Percentiles rank a stretch among this genome's conserved stretches.
phyloP scores from a whole-genome alignment of 1,140 invertebrate species.

The Drosophila paulistorum region DNA sequence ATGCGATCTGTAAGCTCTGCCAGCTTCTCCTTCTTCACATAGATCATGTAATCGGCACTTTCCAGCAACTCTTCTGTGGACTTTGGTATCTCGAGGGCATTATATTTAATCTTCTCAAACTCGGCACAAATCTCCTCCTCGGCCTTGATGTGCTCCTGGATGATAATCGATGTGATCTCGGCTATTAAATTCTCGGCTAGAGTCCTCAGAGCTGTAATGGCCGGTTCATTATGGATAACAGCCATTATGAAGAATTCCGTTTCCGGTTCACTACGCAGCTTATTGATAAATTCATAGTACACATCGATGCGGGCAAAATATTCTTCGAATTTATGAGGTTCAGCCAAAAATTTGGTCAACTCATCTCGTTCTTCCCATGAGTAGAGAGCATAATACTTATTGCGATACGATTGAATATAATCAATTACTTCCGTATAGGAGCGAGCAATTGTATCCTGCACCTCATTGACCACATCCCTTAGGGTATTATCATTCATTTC shows the following conservation, averaged over 20 bases:
- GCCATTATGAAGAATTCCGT: constrained; percentile 87
- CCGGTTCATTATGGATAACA: constrained; percentile 84
- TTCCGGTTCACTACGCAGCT: constrained; percentile 85
- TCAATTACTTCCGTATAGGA: constrained; percentile 77
- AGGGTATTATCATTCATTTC: constrained; percentile 69
- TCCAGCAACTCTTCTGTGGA: constrained; percentile 90
- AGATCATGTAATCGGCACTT: constrained; percentile 87
- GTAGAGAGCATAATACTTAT: constrained; percentile 81
- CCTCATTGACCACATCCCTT: constrained; percentile 59
- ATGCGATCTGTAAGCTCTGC: constrained; percentile 86
- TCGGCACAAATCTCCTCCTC: constrained; percentile 86
- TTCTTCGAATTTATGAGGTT: constrained; percentile 84
- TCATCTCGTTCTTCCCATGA: constrained; percentile 68
- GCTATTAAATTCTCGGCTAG: constrained; percentile 83
- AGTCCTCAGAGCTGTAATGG: constrained; percentile 83
- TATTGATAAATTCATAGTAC: constrained; percentile 85
- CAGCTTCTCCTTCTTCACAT: constrained; percentile 86
- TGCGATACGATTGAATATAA: constrained; percentile 76
- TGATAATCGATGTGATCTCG: constrained; percentile 84
- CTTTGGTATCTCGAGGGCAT: constrained; percentile 86
- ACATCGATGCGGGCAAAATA: constrained; percentile 85
- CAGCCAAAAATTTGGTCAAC: constrained; percentile 77
- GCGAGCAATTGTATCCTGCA: constrained; percentile 71
- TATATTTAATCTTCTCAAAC: constrained; percentile 86
- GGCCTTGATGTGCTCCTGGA: constrained; percentile 83